These are phyloP conservation scores for Drosophila neotestacea DNA, from an alignment of 2,888 invertebrate genomes.

Conservation along the genomic window DNA sequence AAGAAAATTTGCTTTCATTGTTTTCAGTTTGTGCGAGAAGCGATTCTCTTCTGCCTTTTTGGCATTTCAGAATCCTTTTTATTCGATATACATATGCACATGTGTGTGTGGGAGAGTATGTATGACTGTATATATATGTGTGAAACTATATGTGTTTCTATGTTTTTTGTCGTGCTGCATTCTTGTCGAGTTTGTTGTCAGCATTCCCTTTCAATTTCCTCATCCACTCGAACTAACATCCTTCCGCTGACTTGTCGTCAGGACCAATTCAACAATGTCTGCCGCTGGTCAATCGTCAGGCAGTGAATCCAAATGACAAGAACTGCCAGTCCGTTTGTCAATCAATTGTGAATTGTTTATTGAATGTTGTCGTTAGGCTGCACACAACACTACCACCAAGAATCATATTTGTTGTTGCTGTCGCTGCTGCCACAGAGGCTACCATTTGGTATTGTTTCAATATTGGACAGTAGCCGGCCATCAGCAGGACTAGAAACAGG, in stretches of 20 bases:
- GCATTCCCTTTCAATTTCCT: slow-evolving; percentile 82
- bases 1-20: slow-evolving; percentile 78
- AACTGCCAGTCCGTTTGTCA: slow-evolving; percentile 75
- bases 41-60: slow-evolving; percentile 36
- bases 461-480: slow-evolving; percentile 34
- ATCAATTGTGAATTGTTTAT: slow-evolving; percentile 82
- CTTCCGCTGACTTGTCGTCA: slow-evolving; percentile 75
- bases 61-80: slow-evolving; percentile 31
- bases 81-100: slow-evolving; percentile 3
- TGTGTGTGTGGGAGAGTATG: background rate
- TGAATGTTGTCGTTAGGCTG: slow-evolving; percentile 81
- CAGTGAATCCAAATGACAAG: slow-evolving; percentile 72
- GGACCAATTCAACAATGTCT: slow-evolving; percentile 46
- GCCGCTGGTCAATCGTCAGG: slow-evolving; percentile 54
- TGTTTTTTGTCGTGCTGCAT: slow-evolving; percentile 46
- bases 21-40: slow-evolving; percentile 53
- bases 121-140: background rate
- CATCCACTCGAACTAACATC: slow-evolving; percentile 77
- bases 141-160: slow-evolving; percentile 15
- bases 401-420: slow-evolving; percentile 45
- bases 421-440: slow-evolving; percentile 15
- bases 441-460: slow-evolving; percentile 61
- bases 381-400: slow-evolving; percentile 59
- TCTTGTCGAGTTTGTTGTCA: slow-evolving; percentile 72
- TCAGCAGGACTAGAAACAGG: slow-evolving; percentile 15